Evolutionary conservation across 2,797 vertebrate genomes (phyloP), one percentile per base, ranked within the genome.

Genomic region (Zenarchopterus dispar): DNA sequence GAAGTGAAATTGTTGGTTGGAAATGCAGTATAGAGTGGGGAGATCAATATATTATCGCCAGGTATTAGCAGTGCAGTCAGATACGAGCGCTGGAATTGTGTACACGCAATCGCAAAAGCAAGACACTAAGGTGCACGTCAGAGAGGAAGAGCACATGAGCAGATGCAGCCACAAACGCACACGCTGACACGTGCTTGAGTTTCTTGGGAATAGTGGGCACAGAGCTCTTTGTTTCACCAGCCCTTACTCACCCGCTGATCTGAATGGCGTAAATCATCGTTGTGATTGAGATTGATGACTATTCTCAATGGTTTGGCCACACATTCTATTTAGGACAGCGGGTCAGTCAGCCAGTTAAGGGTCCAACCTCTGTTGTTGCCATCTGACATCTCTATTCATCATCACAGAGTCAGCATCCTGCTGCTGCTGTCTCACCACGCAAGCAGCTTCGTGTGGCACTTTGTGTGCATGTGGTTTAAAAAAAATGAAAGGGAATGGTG

Each of bases 311-410:
- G 67, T 85, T 78, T 66, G 84, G 63, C 75, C 77, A 80, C 66
- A 75, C 77, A 71, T 91, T 86, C 81, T 84, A 81, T 87, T 88
- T 67, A 70, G 67, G 84, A 48, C 55, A 44, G 72, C 77, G 24
- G 86, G 87, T 90, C 88, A 82, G 74, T 75, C 53, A 45, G 59
- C 70, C 84, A 77, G 86, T 87, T 84, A 77, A 81, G 70, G 75
- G 73, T 70, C 64, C 77, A 44, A 74, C 77, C 80, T 87, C 67
- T 70, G 73, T 84, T 90, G 87, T 89, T 85, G 67, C 70, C 66
- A 26, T 60, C 45, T 88, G 88, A 88, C 88, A 68, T 89, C 78
- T 83, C 84, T 74, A 88, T 91, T 91, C 75, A 88, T 89, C 87
- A 83, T 75, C 59, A 58, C 56, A 51, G 80, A 51, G 41, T 41